Conservation (phyloP, 2,113 vertebrate species). For the Ifrita kowaldi region DNA sequence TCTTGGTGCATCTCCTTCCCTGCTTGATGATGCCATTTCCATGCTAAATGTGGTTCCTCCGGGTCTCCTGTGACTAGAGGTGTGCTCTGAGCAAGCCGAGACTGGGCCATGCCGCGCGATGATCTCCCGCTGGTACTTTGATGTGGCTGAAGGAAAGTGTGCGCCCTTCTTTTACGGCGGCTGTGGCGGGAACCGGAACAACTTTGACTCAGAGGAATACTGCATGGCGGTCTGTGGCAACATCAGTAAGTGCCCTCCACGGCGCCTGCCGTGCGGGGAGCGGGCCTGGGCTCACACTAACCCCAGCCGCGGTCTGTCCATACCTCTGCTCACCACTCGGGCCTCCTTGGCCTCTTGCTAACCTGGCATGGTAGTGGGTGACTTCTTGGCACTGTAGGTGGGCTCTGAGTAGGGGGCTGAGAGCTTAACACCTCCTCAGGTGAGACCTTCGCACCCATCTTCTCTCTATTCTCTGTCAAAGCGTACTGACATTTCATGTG, state of each 20-base stretch:
- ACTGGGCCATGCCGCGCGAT: conserved; percentile 93
- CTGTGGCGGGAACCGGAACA: conserved; percentile 98
- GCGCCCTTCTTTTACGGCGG: conserved; percentile 97
- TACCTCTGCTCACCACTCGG: background rate
- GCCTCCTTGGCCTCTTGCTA: conserved; percentile 15
- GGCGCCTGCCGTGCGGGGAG: conserved; percentile 20
- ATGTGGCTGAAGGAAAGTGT: conserved; percentile 87
- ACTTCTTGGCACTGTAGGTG: background rate
- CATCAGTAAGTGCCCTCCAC: conserved; percentile 87
- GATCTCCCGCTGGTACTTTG: conserved; percentile 98
- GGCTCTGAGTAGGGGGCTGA: background rate
- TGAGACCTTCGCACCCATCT: fast-evolving
- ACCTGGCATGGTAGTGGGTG: conserved; percentile 22
- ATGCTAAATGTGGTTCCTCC: conserved; percentile 78
- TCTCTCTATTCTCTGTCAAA: background rate
- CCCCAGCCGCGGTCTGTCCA: conserved; percentile 29
- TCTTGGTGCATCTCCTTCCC: background rate
- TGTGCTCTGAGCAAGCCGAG: conserved; percentile 94
- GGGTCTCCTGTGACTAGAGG: conserved; percentile 87
- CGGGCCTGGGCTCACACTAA: conserved; percentile 69
- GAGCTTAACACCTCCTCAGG: background rate
- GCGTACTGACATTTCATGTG: fast-evolving
- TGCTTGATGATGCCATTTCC: background rate
- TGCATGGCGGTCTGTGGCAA: conserved; percentile 97
- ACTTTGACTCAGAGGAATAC: conserved; percentile 98